Evolutionary conservation across 35 echinoderm and acorn worm species (phyloP), one percentile per base, ranked within the genome.

Genomic region (Anneissia japonica): DNA sequence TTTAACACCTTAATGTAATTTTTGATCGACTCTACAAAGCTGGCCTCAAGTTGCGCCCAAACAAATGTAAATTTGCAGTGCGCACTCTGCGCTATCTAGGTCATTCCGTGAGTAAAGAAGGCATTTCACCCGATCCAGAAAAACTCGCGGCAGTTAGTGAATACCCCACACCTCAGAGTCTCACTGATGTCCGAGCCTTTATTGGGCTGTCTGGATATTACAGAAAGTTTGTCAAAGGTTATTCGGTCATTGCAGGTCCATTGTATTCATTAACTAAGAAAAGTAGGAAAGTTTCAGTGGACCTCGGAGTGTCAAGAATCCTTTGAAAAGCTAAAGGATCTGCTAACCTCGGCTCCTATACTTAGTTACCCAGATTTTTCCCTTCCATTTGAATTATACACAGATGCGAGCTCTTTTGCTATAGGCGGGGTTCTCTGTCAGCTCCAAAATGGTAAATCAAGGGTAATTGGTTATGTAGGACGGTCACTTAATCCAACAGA

Each of bases 331-430:
- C 51, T 83, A 32, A 83, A 83, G 33, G 38, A 83, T 26, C 10
- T 32, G 9, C 39, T 83, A 30, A 41, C 41, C 16, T 83, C 81
- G 9, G 36, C 32, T n/a, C 81, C 81, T 21, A 45, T 39, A 83
- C 36, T 83, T 51, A 43, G 38, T 13, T 83, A 83, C 51, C 39
- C 81, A 4, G 81, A 83, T 83, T 83, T 83, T 51, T 41, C 36
- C n/a, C 38, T 51, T 43, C 35, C 81, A 38, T 83, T 83, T 51
- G 81, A 83, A 83, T 29, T 76, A 13, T 11, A 76, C n/a, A 76
- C 74, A 11, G 74, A 28, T 76, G 74, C 74, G 7, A 29, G 23
- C n/a, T 29, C 74, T n/a, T n/a, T n/a, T 72, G 55, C 55, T 72
- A 16, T 72, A 28, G 55, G 55, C 14, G 55, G 14, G 55, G 55